Conservation (phyloP, 2,113 vertebrate genomes). For the Cryptomyrus ogoouensis region DNA sequence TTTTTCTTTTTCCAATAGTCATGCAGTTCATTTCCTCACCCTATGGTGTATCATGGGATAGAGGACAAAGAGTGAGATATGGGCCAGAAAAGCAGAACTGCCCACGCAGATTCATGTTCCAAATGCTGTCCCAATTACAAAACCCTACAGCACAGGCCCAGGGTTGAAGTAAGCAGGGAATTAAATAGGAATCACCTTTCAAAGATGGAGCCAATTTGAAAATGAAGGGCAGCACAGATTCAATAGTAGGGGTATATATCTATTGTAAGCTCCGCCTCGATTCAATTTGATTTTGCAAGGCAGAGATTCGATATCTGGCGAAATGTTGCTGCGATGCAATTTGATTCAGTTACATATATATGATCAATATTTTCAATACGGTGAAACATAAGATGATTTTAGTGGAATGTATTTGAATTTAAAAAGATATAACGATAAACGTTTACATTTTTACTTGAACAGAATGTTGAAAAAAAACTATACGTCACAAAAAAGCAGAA, state of each 20-base stretch:
- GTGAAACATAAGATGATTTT: background rate
- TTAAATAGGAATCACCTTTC: background rate
- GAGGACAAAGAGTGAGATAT: constrained; percentile 13
- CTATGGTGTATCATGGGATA: constrained; percentile 9
- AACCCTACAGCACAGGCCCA: background rate
- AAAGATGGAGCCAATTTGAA: background rate
- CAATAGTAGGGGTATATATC: background rate
- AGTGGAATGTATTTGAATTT: background rate
- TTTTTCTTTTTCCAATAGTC: background rate
- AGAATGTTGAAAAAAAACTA: background rate
- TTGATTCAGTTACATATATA: background rate
- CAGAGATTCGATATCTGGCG: background rate
- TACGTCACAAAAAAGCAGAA: background rate
- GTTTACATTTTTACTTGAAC: background rate
- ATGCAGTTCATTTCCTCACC: background rate
- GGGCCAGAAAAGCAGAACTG: constrained; percentile 19
- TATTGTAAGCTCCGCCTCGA: background rate
- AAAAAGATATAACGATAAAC: background rate
- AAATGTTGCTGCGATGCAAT: background rate
- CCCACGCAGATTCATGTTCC: background rate
- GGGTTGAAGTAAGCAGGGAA: background rate
- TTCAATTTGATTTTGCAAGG: background rate
- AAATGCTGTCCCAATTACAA: background rate
- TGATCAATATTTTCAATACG: background rate
- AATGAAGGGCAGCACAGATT: background rate